phyloP scores from a whole-genome alignment of 2,113 vertebrate species.

The Nothocercus julius region DNA sequence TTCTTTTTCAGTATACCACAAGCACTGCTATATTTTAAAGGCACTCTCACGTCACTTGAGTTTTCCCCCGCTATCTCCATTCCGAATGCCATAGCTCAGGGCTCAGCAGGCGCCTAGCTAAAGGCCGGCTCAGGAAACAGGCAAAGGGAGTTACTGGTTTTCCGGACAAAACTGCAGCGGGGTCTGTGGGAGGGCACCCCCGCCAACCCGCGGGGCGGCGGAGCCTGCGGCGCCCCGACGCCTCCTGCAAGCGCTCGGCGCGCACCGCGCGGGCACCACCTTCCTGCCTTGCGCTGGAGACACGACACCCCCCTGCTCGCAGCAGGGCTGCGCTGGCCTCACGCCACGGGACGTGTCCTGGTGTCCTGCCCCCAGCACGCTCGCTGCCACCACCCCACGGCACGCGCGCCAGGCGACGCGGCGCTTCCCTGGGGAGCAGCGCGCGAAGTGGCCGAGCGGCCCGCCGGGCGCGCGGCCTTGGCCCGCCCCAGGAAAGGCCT shows the following conservation, averaged over 20 bases:
- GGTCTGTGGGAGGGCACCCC: neutral
- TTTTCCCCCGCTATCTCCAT: neutral
- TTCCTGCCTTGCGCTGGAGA: neutral
- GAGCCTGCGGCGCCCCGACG: neutral
- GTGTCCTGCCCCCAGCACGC: neutral
- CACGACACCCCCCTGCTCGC: neutral
- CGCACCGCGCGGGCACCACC: neutral
- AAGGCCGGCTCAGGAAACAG: neutral
- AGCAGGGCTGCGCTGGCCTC: neutral
- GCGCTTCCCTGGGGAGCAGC: neutral
- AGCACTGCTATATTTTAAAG: neutral
- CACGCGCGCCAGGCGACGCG: neutral
- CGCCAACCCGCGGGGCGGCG: neutral
- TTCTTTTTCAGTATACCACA: neutral
- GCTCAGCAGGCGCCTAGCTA: neutral
- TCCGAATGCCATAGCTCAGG: neutral
- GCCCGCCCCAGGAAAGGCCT: neutral
- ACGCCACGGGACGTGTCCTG: accelerated
- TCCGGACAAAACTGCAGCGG: neutral
- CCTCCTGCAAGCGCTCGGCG: neutral
- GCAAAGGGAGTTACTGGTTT: neutral
- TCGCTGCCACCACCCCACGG: accelerated
- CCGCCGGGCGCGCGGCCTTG: accelerated
- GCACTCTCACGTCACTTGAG: neutral
- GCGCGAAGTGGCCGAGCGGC: accelerated